Evolutionary conservation across 2,888 invertebrate species (phyloP).

Genomic region (Cheilosia vernalis): DNA sequence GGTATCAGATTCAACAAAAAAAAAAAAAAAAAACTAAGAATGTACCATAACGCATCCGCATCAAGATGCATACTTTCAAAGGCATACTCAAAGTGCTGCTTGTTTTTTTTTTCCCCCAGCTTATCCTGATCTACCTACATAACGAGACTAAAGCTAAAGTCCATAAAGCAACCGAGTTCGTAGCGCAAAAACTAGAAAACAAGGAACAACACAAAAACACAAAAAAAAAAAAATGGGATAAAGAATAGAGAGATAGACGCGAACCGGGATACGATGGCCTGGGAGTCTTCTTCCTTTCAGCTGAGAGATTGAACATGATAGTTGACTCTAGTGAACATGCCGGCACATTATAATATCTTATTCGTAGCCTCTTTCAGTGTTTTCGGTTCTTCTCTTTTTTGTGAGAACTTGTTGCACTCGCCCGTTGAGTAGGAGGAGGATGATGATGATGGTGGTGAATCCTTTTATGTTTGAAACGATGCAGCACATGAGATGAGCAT

Average conservation of each 20-base stretch:
- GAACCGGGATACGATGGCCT: slow-evolving; percentile 17
- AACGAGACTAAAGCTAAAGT: slow-evolving; percentile 28
- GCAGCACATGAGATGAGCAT: slow-evolving; percentile 68
- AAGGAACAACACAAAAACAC: background rate
- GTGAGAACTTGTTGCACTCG: slow-evolving; percentile 1
- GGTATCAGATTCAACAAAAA: slow-evolving; percentile 59
- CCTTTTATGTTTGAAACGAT: slow-evolving; percentile 67
- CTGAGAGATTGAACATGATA: slow-evolving; percentile 70
- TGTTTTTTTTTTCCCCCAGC: slow-evolving; percentile 4
- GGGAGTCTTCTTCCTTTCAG: slow-evolving; percentile 48
- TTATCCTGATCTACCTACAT: slow-evolving; percentile 39
- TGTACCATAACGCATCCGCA: slow-evolving; percentile 63
- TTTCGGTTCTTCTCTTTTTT: slow-evolving; percentile 21
- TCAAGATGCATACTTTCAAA: slow-evolving; percentile 52
- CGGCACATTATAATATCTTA: slow-evolving; percentile 74
- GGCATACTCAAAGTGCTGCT: slow-evolving; percentile 19
- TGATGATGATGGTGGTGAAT: slow-evolving; percentile 40
- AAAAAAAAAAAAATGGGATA: background rate
- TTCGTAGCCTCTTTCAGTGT: slow-evolving; percentile 41
- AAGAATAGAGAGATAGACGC: slow-evolving; percentile 40
- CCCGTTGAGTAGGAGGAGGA: slow-evolving; percentile 25
- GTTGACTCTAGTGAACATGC: slow-evolving; percentile 69
- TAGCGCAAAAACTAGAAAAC: slow-evolving; percentile 38
- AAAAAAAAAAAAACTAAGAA: slow-evolving; percentile 35
- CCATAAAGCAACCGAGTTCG: slow-evolving; percentile 50